These are phyloP conservation scores for Leucosticte australis DNA, from an alignment of 2,113 vertebrate genomes.

Conservation along the genomic window DNA sequence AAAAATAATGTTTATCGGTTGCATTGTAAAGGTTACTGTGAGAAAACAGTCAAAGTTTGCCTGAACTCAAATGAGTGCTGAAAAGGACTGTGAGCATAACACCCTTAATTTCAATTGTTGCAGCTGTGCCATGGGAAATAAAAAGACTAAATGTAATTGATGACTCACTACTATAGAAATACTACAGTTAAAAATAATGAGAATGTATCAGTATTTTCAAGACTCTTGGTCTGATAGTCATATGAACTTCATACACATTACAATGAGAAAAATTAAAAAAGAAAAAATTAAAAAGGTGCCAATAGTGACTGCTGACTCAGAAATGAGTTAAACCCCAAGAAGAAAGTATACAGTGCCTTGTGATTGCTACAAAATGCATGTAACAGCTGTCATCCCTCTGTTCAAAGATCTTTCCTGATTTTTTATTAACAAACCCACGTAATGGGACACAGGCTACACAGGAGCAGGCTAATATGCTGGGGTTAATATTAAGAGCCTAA, in stretches of 20 bases:
- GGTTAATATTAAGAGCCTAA: not conserved
- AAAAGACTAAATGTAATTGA: not conserved
- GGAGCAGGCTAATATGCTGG: not conserved
- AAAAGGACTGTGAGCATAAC: not conserved
- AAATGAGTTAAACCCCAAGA: not conserved
- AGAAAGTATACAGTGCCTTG: not conserved
- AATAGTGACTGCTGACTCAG: not conserved
- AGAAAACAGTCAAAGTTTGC: slow-evolving; percentile 40
- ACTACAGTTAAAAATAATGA: not conserved
- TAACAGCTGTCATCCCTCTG: not conserved
- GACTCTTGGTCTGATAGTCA: not conserved
- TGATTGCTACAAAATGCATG: not conserved
- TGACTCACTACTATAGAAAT: not conserved
- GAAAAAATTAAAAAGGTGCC: not conserved
- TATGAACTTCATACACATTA: not conserved
- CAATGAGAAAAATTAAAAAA: not conserved
- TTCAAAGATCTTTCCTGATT: not conserved
- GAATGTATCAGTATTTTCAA: not conserved
- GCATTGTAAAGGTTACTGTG: slow-evolving; percentile 45
- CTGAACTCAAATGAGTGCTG: not conserved
- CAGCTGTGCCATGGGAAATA: not conserved
- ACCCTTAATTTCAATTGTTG: not conserved
- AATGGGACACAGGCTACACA: not conserved
- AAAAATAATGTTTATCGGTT: slow-evolving; percentile 49
- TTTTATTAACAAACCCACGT: not conserved